Conservation (phyloP, 1,140 invertebrate genomes). For the Rhizoglyphus robini region DNA sequence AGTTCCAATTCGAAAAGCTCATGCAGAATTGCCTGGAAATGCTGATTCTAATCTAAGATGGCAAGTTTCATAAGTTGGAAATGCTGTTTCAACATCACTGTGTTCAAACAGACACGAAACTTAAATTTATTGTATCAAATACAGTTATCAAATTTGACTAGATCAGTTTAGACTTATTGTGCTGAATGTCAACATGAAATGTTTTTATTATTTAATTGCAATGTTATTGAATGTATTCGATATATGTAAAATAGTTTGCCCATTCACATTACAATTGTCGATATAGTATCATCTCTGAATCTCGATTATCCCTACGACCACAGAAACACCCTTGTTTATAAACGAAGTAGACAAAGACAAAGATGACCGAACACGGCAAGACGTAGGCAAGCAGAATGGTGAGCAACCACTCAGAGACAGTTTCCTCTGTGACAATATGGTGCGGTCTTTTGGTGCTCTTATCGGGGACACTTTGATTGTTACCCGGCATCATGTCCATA, state of each 20-base stretch:
- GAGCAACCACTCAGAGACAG: neutral
- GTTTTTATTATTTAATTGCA: neutral
- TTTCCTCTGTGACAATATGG: neutral
- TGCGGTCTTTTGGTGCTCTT: no score
- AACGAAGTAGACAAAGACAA: neutral
- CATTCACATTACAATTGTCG: neutral
- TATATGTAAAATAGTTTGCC: no score
- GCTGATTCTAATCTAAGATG: neutral
- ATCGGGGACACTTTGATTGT: no score
- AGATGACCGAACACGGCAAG: neutral
- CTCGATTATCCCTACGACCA: neutral
- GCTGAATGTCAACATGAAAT: no score
- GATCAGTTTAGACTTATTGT: no score
- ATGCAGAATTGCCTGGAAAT: neutral
- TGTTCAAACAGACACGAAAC: no score
- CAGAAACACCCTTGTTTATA: neutral
- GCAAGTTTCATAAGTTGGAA: neutral
- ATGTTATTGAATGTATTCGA: no score
- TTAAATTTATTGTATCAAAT: no score
- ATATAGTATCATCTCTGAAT: conserved; percentile 4
- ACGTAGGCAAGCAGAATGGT: neutral
- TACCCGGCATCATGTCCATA: no score
- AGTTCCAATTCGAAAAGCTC: neutral
- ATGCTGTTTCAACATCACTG: no score
- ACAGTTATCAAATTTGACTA: no score